These are phyloP conservation scores for Anthoptus insignis DNA, from an alignment of 2,888 invertebrate genomes.

Conservation along the genomic window DNA sequence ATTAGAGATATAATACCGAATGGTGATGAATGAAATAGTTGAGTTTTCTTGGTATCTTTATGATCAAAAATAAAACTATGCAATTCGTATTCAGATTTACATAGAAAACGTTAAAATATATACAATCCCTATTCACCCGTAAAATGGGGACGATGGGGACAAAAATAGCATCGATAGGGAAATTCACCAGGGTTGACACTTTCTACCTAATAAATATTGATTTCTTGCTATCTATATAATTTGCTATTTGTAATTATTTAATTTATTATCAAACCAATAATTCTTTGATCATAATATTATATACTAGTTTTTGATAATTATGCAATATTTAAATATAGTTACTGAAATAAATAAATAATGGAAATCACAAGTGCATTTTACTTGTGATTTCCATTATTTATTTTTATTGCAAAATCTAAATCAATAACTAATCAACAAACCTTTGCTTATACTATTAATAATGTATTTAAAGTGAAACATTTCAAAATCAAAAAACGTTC, in stretches of 20 bases:
- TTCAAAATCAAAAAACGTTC: no score
- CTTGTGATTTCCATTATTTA: background rate
- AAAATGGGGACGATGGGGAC: background rate
- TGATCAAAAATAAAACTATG: background rate
- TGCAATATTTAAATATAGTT: no score
- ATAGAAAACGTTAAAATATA: constrained; percentile 11
- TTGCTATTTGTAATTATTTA: background rate
- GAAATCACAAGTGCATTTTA: no score
- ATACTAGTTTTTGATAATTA: no score
- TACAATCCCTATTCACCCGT: constrained; percentile 18
- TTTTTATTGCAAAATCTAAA: constrained; percentile 1
- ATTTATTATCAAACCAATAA: constrained; percentile 1
- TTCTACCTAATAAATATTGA: background rate
- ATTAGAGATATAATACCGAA: no score
- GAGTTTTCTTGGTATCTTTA: no score
- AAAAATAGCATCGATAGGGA: constrained; percentile 9
- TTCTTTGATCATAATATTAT: no score
- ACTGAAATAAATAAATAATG: no score
- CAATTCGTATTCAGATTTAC: constrained; percentile 5
- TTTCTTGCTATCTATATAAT: background rate
- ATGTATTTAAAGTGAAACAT: no score
- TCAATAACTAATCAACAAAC: no score
- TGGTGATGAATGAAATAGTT: no score
- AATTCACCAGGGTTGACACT: constrained; percentile 13
- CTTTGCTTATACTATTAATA: no score